Evolutionary conservation across 2,113 vertebrate species (phyloP).

Genomic region (Menura novaehollandiae): DNA sequence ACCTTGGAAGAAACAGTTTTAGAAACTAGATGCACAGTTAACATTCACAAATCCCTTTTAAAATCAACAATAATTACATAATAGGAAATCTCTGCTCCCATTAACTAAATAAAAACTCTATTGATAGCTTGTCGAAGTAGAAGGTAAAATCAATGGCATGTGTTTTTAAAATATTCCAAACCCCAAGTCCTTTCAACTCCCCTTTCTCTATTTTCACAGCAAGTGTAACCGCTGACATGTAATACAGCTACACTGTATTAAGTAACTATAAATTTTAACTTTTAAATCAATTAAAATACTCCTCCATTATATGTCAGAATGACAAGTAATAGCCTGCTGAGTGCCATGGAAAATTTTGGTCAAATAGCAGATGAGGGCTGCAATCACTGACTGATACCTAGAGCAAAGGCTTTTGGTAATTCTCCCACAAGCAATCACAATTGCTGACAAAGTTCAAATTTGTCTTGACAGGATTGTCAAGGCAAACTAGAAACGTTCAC

Average conservation of each 20-base stretch:
- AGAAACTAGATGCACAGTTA: not conserved
- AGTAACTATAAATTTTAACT: slow-evolving; percentile 44
- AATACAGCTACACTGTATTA: slow-evolving; percentile 25
- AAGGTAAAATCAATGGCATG: not conserved
- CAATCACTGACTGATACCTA: slow-evolving; percentile 66
- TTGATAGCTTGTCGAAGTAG: not conserved
- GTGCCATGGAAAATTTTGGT: slow-evolving; percentile 67
- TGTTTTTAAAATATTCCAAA: not conserved
- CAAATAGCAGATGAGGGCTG: slow-evolving; percentile 61
- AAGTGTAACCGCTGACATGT: not conserved
- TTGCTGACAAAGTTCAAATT: slow-evolving; percentile 59
- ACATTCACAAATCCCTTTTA: not conserved
- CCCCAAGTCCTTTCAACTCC: not conserved
- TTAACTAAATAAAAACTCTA: not conserved
- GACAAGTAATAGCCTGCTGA: slow-evolving; percentile 66
- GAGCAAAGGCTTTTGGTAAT: slow-evolving; percentile 42
- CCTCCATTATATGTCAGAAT: slow-evolving; percentile 35
- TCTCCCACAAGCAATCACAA: slow-evolving; percentile 44
- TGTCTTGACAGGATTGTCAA: slow-evolving; percentile 60
- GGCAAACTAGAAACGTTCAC: slow-evolving; percentile 51
- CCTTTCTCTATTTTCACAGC: slow-evolving; percentile 2
- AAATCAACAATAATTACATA: not conserved
- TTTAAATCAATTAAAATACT: slow-evolving; percentile 58
- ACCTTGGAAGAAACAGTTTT: not conserved
- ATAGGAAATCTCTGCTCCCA: not conserved